Percentiles rank a stretch among this genome's conserved stretches.
Conservation (phyloP, 2,888 invertebrate genomes). For the Aleiodes leptofemur region DNA sequence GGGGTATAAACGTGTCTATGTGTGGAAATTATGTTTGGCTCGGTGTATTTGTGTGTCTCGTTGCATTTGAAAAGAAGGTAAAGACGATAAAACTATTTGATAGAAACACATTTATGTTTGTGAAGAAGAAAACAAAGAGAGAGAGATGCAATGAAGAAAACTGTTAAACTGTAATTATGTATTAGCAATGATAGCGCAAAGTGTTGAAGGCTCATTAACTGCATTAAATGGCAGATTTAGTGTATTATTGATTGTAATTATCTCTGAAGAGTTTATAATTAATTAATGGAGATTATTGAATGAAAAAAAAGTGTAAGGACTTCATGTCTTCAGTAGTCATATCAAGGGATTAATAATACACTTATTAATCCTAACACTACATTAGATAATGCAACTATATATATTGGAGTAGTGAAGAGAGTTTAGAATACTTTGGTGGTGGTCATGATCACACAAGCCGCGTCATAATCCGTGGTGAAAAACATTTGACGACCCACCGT, state of each 20-base stretch:
- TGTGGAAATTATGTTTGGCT: conserved; percentile 30
- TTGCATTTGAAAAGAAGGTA: background rate
- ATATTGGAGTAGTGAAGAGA: conserved; percentile 30
- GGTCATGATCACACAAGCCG: conserved; percentile 75
- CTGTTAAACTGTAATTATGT: conserved; percentile 20
- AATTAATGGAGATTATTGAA: conserved; percentile 11
- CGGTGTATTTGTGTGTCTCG: conserved; percentile 27
- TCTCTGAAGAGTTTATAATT: background rate
- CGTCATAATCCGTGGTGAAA: conserved; percentile 75
- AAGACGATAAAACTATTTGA: conserved; percentile 11
- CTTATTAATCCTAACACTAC: too few relatives aligned
- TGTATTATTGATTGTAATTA: background rate
- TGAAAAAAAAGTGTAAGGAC: too few relatives aligned
- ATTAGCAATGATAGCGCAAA: background rate
- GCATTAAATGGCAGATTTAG: background rate
- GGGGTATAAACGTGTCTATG: conserved; percentile 45
- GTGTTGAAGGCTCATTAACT: conserved; percentile 23
- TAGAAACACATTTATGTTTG: background rate
- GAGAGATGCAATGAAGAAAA: background rate
- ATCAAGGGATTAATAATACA: too few relatives aligned
- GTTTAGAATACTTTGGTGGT: conserved; percentile 63
- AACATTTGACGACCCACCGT: conserved; percentile 71
- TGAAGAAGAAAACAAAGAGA: background rate
- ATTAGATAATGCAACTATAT: conserved; percentile 37
- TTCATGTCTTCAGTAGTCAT: too few relatives aligned